Evolutionary conservation across 2,797 vertebrate species (phyloP).

Genomic region (Erithacus rubecula): DNA sequence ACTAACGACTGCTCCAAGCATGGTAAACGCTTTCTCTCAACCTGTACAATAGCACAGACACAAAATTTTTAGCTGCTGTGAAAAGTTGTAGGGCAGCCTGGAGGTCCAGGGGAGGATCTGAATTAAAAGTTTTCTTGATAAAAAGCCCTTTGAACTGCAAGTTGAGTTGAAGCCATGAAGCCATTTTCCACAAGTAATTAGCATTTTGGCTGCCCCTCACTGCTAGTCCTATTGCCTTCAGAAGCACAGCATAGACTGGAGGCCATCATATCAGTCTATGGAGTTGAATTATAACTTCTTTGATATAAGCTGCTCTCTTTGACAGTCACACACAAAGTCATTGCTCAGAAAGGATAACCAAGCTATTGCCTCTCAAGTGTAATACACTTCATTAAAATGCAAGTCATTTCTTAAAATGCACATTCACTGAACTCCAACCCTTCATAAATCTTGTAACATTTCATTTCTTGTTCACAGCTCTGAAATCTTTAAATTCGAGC

Average conservation of each 20-base stretch:
- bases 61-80: background rate
- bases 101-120: background rate
- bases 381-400: slow-evolving; percentile 57
- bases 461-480: slow-evolving; percentile 10
- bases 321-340: background rate
- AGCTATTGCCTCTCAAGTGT: slow-evolving; percentile 34
- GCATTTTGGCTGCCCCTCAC: background rate
- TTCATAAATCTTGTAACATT: slow-evolving; percentile 39
- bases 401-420: slow-evolving; percentile 23
- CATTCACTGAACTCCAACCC: slow-evolving; percentile 27
- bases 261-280: slow-evolving; percentile 11
- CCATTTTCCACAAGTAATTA: slow-evolving; percentile 8
- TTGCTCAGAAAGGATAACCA: slow-evolving; percentile 43
- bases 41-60: background rate
- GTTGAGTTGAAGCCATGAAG: slow-evolving; percentile 8
- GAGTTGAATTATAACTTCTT: slow-evolving; percentile 26
- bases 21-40: background rate
- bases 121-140: slow-evolving; percentile 2
- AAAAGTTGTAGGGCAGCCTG: background rate
- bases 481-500: background rate
- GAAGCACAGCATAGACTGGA: background rate
- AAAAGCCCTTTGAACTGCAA: slow-evolving; percentile 3
- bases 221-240: background rate
- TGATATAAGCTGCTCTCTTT: slow-evolving; percentile 20
- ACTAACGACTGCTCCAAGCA: background rate